Percentiles rank a stretch among this genome's conserved stretches.
phyloP scores from a whole-genome alignment of 30 jellyfish, hydroid and myxozoan species.

The Pseudorhiza aurosa region DNA sequence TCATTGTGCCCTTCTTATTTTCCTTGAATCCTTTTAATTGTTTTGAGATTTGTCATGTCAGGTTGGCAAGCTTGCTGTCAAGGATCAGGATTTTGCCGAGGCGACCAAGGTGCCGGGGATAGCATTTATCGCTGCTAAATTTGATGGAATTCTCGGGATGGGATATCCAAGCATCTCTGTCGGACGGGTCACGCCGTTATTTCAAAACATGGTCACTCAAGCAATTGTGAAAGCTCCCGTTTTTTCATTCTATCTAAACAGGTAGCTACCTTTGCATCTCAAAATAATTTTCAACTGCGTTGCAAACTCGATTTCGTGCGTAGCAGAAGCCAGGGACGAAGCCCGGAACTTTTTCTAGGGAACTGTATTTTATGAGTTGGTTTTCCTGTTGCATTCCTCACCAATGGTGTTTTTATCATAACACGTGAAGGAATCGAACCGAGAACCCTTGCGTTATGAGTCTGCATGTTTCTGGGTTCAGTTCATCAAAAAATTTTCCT shows the following conservation, averaged over 20 bases:
- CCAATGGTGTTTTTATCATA: too few relatives aligned
- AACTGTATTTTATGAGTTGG: too few relatives aligned
- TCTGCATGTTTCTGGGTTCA: too few relatives aligned
- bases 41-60: constrained; percentile 5
- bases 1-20: constrained; percentile 11
- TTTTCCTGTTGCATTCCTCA: too few relatives aligned
- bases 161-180: constrained; percentile 88
- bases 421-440: too few relatives aligned
- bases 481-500: too few relatives aligned
- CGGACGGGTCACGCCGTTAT: constrained; percentile 78
- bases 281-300: neutral
- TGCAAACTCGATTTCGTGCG: too few relatives aligned
- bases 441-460: too few relatives aligned
- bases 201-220: constrained; percentile 90
- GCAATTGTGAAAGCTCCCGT: constrained; percentile 82
- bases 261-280: constrained; percentile 46
- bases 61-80: constrained; percentile 81
- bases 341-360: too few relatives aligned
- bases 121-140: constrained; percentile 93
- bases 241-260: constrained; percentile 89
- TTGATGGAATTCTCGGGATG: constrained; percentile 98
- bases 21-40: neutral
- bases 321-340: too few relatives aligned
- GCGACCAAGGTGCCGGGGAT: constrained; percentile 88
- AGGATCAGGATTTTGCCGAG: constrained; percentile 89